phyloP scores from a whole-genome alignment of 37 sponge, comb jelly and placozoan species.

The Theonella swinhoei region DNA sequence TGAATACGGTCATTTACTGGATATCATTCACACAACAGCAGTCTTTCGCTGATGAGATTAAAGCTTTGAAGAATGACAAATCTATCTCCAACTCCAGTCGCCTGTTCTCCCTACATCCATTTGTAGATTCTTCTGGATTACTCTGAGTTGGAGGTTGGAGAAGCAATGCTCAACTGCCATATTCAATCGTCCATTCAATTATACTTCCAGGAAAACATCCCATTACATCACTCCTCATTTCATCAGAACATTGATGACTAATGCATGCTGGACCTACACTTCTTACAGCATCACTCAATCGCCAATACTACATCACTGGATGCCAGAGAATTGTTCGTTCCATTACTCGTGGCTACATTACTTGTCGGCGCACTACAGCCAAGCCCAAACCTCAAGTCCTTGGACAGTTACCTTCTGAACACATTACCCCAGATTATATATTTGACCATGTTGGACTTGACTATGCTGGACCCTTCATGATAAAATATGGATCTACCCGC shows the following conservation, averaged over 20 bases:
- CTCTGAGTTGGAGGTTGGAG: slow-evolving; percentile 42
- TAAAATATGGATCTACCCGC: slow-evolving; percentile 24
- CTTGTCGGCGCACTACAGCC: slow-evolving; percentile 31
- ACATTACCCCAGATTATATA: slow-evolving; percentile 30
- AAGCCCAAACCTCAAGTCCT: slow-evolving; percentile 31
- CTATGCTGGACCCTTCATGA: slow-evolving; percentile 57
- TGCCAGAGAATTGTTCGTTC: too few relatives aligned
- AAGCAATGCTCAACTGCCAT: slow-evolving; percentile 14
- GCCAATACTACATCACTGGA: slow-evolving; percentile 4
- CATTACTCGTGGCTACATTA: too few relatives aligned
- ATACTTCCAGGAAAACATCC: slow-evolving; percentile 42
- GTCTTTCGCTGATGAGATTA: too few relatives aligned
- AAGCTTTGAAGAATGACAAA: slow-evolving; percentile 12
- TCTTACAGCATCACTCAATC: slow-evolving; percentile 10
- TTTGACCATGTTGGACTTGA: slow-evolving; percentile 57
- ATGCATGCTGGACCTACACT: slow-evolving; percentile 48
- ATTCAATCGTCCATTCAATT: slow-evolving; percentile 20
- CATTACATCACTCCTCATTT: slow-evolving; percentile 25
- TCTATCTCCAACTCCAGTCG: not conserved
- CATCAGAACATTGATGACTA: slow-evolving; percentile 14
- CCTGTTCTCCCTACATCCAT: slow-evolving; percentile 13
- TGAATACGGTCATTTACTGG: slow-evolving; percentile 4
- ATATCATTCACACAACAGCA: not conserved
- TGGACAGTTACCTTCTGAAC: slow-evolving; percentile 44
- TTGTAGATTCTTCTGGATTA: slow-evolving; percentile 32